Evolutionary conservation across 2,113 vertebrate species (phyloP).

Genomic region (Ellobius talpinus): DNA sequence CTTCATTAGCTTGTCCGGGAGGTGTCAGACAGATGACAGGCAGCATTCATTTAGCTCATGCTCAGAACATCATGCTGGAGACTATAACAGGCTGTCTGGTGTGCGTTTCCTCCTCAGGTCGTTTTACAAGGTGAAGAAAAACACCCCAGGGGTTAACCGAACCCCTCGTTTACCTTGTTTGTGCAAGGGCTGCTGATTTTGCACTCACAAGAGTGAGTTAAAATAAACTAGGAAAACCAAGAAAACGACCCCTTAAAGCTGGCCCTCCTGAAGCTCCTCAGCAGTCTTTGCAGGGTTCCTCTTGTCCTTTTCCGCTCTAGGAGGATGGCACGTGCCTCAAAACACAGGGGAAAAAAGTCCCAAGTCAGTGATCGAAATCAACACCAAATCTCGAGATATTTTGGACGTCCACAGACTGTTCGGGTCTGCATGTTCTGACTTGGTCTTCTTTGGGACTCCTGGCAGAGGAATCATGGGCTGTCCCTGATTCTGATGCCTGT

Average conservation of each 20-base stretch:
- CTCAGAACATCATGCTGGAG: too few relatives aligned
- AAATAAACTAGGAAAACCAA: not conserved
- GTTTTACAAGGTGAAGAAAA: not conserved
- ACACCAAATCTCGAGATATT: not conserved
- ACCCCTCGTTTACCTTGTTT: not conserved
- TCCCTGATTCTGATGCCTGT: not conserved
- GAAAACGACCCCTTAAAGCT: too few relatives aligned
- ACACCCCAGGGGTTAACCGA: too few relatives aligned
- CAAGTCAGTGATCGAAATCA: accelerated
- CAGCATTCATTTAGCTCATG: not conserved
- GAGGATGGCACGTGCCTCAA: too few relatives aligned
- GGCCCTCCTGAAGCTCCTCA: not conserved
- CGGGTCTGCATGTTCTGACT: accelerated
- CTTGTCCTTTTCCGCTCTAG: accelerated
- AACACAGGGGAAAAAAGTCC: accelerated
- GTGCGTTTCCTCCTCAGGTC: not conserved
- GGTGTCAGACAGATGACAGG: too few relatives aligned
- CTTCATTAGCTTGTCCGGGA: too few relatives aligned
- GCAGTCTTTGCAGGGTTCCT: accelerated
- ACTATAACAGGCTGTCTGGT: too few relatives aligned
- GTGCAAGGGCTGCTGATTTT: not conserved
- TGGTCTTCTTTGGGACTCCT: not conserved
- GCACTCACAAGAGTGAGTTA: too few relatives aligned
- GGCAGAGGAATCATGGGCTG: not conserved
- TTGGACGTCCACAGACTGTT: accelerated